phyloP scores from a whole-genome alignment of 2,113 vertebrate genomes.

The Origma solitaria region DNA sequence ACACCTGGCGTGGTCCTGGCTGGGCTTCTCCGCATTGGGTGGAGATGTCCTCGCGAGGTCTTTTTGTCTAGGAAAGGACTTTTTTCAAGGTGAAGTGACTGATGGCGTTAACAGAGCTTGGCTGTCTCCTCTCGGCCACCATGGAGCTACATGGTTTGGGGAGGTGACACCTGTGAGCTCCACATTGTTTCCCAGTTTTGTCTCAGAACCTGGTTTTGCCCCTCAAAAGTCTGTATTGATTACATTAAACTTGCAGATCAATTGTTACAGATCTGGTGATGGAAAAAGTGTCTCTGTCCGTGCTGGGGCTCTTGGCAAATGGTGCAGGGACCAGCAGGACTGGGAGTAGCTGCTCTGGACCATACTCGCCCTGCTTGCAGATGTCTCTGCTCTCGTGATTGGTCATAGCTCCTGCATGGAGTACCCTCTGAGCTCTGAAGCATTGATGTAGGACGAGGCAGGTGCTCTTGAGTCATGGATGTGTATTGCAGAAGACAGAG shows the following conservation, averaged over 20 bases:
- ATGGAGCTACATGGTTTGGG: background rate
- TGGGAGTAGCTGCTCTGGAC: background rate
- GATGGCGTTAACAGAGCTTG: background rate
- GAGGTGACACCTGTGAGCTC: background rate
- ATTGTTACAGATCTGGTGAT: background rate
- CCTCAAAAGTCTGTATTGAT: background rate
- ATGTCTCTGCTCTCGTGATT: background rate
- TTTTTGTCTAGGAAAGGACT: background rate
- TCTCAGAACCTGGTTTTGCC: background rate
- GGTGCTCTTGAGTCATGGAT: background rate
- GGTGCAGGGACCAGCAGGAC: background rate
- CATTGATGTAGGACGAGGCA: fast-evolving
- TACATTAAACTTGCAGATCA: background rate
- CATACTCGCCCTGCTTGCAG: background rate
- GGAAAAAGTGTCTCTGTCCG: background rate
- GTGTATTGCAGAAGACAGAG: background rate
- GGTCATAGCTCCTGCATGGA: background rate
- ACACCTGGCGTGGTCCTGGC: background rate
- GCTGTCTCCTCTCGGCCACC: background rate
- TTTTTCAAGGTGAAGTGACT: background rate
- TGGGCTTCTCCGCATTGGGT: slow-evolving; percentile 46
- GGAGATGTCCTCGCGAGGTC: background rate
- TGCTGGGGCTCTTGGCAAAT: background rate
- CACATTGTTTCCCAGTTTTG: background rate
- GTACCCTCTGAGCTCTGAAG: background rate